Evolutionary conservation across 2,888 invertebrate genomes (phyloP), one percentile per base, ranked within the genome.

Genomic region (Caenorhabditis panamensis): DNA sequence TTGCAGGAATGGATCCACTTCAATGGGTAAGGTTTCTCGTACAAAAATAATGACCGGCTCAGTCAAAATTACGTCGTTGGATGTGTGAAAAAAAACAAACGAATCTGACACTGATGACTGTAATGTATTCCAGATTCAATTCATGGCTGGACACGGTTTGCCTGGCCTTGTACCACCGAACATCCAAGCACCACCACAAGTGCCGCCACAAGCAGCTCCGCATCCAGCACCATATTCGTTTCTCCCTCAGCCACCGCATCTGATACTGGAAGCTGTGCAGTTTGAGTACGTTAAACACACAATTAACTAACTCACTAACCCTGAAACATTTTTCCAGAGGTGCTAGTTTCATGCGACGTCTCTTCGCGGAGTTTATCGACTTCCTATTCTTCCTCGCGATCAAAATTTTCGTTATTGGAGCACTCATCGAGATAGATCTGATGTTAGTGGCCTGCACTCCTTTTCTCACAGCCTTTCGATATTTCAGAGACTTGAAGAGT

Each of bases 321-420:
- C n/a, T n/a, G n/a, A 41, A n/a, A 31, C 44, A 47, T n/a, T 20
- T 31, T 62, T 80, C 36, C 76, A 85, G 83, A 59, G 54, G 73
- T 0, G 85, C 89, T 1, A 77, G 88, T 0, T 84, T 88, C 67
- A 16, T 84, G 24, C 72, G 88, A 24, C 75, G 89, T 66, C 49
- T 86, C 16, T 20, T 83, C 11, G 89, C 89, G 6, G 89, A 89
- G 71, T 59, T 82, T 22, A 80, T 89, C 26, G 89, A 89, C 58
- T 88, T 84, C 47, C n/a, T 84, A 13, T 63, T 89, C 47, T 63
- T 87, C 8, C 86, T 89, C 44, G 44, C 82, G n/a, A 26, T 89
- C 59, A 89, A 89, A 67, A 37, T 89, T 49, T 20, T 87, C 36
- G 37, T 88, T 13, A 81, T 88, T 6, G 87, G 81, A 24, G 31